Evolutionary conservation across 2,888 invertebrate species (phyloP).

Genomic region (Dolichopus griseipennis): DNA sequence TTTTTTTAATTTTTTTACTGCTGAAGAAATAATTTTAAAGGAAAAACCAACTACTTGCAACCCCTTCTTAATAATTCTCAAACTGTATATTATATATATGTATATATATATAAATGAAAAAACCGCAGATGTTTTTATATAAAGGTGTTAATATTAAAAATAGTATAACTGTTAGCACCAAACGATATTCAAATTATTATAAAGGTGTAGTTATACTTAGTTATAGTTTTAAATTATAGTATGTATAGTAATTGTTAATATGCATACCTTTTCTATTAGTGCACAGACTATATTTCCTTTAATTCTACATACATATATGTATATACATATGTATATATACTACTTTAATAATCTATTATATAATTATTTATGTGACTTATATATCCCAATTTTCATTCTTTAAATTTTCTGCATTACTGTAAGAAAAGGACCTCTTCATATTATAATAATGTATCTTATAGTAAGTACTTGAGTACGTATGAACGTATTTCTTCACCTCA

Average conservation of each 20-base stretch:
- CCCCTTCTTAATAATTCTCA: too few species aligned
- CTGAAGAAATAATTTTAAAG: too few species aligned
- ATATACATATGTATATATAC: neutral
- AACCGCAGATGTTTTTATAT: conserved; percentile 1
- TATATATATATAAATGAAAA: neutral
- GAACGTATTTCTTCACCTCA: too few species aligned
- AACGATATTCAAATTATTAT: neutral
- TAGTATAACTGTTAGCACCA: neutral
- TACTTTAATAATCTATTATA: neutral
- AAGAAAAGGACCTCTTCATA: neutral
- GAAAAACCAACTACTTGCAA: too few species aligned
- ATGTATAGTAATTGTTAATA: too few species aligned
- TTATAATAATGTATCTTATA: too few species aligned
- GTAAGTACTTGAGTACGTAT: too few species aligned
- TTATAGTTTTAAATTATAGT: too few species aligned
- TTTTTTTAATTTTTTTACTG: too few species aligned
- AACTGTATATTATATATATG: too few species aligned
- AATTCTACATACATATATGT: neutral
- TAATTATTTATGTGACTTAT: neutral
- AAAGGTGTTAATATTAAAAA: neutral
- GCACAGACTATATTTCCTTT: too few species aligned
- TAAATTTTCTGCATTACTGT: neutral
- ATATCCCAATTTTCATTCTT: neutral
- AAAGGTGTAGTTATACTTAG: neutral
- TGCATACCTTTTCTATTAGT: too few species aligned